phyloP scores from a whole-genome alignment of 2,113 vertebrate genomes.

The Phalacrocorax pelagicus region DNA sequence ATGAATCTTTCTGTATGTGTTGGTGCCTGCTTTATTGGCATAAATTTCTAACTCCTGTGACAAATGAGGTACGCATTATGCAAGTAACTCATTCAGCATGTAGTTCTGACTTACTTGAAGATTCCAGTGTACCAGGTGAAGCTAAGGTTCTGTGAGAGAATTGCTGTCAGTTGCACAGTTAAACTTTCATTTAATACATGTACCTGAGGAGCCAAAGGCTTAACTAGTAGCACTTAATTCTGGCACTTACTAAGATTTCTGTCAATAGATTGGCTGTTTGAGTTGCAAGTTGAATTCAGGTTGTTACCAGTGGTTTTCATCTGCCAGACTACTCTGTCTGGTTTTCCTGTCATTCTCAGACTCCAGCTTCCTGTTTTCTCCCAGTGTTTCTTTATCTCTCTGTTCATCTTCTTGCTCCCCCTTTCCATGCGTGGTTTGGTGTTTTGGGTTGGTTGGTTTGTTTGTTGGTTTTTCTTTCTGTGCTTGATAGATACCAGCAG shows the following conservation, averaged over 20 bases:
- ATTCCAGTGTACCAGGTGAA: neutral
- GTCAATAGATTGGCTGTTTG: neutral
- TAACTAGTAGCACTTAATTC: neutral
- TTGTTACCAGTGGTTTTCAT: neutral
- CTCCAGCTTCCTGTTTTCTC: neutral
- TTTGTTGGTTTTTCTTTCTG: neutral
- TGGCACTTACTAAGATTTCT: neutral
- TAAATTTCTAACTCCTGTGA: neutral
- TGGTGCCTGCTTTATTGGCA: neutral
- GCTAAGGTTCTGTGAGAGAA: neutral
- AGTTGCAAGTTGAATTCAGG: neutral
- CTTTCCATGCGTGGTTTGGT: neutral
- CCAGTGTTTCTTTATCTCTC: neutral
- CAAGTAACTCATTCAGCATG: neutral
- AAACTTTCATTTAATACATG: neutral
- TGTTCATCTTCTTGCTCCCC: rapidly evolving
- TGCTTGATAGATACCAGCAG: neutral
- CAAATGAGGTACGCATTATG: neutral
- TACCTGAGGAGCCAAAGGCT: neutral
- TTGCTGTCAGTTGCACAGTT: neutral
- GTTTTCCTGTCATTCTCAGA: neutral
- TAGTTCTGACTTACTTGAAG: neutral
- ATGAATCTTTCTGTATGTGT: neutral
- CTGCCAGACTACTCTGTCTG: neutral
- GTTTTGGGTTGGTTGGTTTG: neutral